Evolutionary conservation across 2,888 invertebrate genomes (phyloP).

Genomic region (Leptopilina syphax): DNA sequence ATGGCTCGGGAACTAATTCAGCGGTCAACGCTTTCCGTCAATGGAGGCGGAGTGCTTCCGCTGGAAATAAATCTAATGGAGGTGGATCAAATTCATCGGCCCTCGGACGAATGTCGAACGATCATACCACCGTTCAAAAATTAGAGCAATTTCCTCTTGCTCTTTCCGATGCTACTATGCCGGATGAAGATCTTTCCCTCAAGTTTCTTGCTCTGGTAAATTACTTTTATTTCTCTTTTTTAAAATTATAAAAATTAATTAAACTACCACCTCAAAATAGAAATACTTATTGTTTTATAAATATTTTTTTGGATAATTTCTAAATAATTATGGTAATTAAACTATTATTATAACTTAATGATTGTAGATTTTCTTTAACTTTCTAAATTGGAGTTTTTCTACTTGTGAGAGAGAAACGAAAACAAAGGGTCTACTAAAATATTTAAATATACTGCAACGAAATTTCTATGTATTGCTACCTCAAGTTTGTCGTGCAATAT

Average conservation of each 20-base stretch:
- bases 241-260: neutral
- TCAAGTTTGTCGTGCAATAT: too few relatives aligned
- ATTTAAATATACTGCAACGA: too few relatives aligned
- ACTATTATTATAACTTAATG: too few relatives aligned
- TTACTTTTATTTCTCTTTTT: slow-evolving; percentile 35
- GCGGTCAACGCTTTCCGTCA: slow-evolving; percentile 67
- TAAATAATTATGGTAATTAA: too few relatives aligned
- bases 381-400: too few relatives aligned
- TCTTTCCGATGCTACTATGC: slow-evolving; percentile 69
- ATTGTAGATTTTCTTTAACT: too few relatives aligned
- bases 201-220: slow-evolving; percentile 75
- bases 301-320: too few relatives aligned
- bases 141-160: slow-evolving; percentile 70
- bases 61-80: slow-evolving; percentile 61
- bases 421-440: too few relatives aligned
- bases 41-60: slow-evolving; percentile 66
- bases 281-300: too few relatives aligned
- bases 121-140: slow-evolving; percentile 56
- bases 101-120: slow-evolving; percentile 30
- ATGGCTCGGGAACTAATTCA: slow-evolving; percentile 59
- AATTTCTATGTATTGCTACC: too few relatives aligned
- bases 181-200: slow-evolving; percentile 71
- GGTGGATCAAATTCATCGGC: slow-evolving; percentile 53
- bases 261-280: neutral
- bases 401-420: too few relatives aligned